Evolutionary conservation across 2,113 vertebrate species (phyloP).

Genomic region (Petaurus breviceps): DNA sequence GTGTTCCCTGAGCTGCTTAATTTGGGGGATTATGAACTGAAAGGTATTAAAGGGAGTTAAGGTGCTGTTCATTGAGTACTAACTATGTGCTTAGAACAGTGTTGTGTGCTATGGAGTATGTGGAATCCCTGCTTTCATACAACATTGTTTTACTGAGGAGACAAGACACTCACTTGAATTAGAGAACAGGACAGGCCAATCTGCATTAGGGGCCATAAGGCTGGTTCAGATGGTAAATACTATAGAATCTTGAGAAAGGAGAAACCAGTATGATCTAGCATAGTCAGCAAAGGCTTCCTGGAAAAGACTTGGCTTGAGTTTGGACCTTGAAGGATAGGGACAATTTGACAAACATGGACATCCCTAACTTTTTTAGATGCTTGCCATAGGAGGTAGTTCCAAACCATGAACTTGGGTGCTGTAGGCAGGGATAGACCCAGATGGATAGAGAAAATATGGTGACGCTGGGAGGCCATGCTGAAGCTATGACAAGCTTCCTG

Average conservation of each 20-base stretch:
- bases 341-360: background rate
- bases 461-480: background rate
- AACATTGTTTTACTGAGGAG: background rate
- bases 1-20: background rate
- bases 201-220: background rate
- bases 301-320: background rate
- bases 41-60: background rate
- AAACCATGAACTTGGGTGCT: background rate
- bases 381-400: background rate
- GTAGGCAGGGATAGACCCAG: background rate
- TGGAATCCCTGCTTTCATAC: background rate
- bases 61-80: background rate
- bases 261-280: background rate
- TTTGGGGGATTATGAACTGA: background rate
- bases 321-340: background rate
- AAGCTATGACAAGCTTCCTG: background rate
- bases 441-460: background rate
- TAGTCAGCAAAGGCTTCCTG: background rate
- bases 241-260: background rate
- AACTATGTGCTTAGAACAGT: background rate
- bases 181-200: background rate
- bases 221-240: background rate
- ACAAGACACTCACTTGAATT: background rate
- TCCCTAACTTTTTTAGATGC: background rate
- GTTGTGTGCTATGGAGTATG: background rate